Base-by-base conservation (phyloP, 2,113 vertebrate genomes). In the Cathartes aura region DNA sequence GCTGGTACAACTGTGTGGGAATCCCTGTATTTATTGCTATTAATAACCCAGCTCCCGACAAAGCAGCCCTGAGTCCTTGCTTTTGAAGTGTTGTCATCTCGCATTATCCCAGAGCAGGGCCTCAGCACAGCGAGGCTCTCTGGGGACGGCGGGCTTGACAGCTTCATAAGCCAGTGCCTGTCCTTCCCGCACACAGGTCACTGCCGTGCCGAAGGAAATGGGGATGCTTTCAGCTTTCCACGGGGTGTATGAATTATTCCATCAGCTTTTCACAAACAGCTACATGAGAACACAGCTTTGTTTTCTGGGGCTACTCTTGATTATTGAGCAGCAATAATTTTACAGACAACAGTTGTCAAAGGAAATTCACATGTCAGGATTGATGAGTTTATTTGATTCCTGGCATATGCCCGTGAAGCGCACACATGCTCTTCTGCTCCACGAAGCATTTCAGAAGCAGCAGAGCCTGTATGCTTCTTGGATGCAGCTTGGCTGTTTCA, bases 351-450 rank as follows among this genome's bases (percentile, higher is more conserved):
- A 4, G 52, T 68, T 94, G 94, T 94, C 95, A 93, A 73, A 94
- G 91, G 85, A 62, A 84, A 85, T 91, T 89, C 60, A 50, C 60
- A 30, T 68, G 56, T 84, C 9, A 15, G 78, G 63, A 47, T 13
- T 82, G 93, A 97, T 55, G 90, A 56, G 86, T 93, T 96, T 72
- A 76, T 96, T 87, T 85, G 62, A 90, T 91, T 95, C 79, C 94
- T 93, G 89, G 55, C 87, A 79, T 56, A 55, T 74, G 86, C 89
- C 91, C 5, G 6, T 72, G 88, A 59, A 79, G 81, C 26, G 5
- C 38, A 36, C 84, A 62, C 8, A 1, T 10, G 60, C 10, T 95
- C 8, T 53, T 75, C 64, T 87, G 88, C 85, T 94, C 78, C 80
- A 74, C 12, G 32, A 52, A 93, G 88, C 56, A 11, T 52, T 71